Conservation (phyloP, 2,888 invertebrate species). For the Zaprionus bogoriensis region DNA sequence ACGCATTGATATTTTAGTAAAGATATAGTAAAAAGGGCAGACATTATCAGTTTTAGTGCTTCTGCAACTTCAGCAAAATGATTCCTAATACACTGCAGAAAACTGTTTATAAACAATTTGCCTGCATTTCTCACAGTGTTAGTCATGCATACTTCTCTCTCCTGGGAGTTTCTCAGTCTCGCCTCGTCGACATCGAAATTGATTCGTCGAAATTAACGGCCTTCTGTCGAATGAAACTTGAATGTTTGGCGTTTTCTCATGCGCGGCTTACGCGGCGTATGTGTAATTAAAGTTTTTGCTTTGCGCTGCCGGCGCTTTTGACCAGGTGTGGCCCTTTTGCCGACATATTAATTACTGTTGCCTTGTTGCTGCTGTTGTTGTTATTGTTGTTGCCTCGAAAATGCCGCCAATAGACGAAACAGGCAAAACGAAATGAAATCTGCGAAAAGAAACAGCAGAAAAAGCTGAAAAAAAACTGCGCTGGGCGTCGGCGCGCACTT, state of each 20-base stretch:
- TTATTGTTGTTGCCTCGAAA: slow-evolving; percentile 10
- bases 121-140: slow-evolving; percentile 34
- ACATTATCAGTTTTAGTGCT: too few species aligned
- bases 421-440: slow-evolving; percentile 22
- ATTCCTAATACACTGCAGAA: background rate
- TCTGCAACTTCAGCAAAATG: too few species aligned
- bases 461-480: too few species aligned
- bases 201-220: slow-evolving; percentile 54
- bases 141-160: slow-evolving; percentile 28
- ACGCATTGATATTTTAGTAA: too few species aligned
- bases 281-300: slow-evolving; percentile 56
- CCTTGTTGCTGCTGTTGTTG: slow-evolving; percentile 3
- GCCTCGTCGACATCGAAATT: slow-evolving; percentile 43
- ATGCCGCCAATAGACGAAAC: slow-evolving; percentile 10
- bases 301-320: slow-evolving; percentile 63
- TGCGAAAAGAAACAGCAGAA: slow-evolving; percentile 16
- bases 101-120: slow-evolving; percentile 5
- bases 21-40: too few species aligned
- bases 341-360: slow-evolving; percentile 64
- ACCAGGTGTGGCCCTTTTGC: slow-evolving; percentile 72
- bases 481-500: slow-evolving; percentile 41
- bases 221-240: slow-evolving; percentile 47
- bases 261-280: slow-evolving; percentile 42
- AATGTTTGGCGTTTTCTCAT: slow-evolving; percentile 14
- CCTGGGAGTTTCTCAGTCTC: background rate